Conservation (phyloP, 2,113 vertebrate genomes). For the Pogona vitticeps region DNA sequence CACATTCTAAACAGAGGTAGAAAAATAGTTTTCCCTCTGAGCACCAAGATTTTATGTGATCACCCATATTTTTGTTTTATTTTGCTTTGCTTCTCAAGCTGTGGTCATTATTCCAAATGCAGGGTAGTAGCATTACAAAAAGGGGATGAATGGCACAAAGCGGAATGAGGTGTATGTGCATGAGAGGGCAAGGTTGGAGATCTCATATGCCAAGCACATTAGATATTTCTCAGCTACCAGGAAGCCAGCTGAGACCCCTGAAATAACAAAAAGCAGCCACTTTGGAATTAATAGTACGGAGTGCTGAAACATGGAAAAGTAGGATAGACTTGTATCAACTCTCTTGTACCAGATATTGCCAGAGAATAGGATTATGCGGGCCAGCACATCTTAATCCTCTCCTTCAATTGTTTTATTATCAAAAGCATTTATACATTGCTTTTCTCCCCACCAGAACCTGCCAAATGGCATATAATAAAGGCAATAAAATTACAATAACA, state of each 20-base stretch:
- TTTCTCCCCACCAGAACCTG: background rate
- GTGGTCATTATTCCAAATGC: background rate
- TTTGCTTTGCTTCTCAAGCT: background rate
- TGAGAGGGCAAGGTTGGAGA: background rate
- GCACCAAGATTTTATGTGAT: background rate
- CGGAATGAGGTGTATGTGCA: background rate
- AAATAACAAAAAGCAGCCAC: background rate
- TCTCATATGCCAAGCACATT: background rate
- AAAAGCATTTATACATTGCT: background rate
- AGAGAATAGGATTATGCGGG: background rate
- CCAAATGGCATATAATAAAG: background rate
- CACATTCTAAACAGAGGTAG: background rate
- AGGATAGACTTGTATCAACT: background rate
- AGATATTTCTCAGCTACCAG: conserved; percentile 2
- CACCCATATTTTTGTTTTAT: background rate
- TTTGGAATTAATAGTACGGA: background rate
- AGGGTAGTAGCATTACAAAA: background rate
- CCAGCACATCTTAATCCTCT: background rate
- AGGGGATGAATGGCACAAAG: background rate
- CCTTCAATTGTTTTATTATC: background rate
- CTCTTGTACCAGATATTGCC: background rate
- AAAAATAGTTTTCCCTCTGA: background rate
- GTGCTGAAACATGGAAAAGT: background rate
- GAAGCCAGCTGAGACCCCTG: background rate
- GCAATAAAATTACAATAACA: background rate